Base-by-base conservation (phyloP, 2,113 vertebrate species). In the Rhynchopsitta pachyrhyncha region DNA sequence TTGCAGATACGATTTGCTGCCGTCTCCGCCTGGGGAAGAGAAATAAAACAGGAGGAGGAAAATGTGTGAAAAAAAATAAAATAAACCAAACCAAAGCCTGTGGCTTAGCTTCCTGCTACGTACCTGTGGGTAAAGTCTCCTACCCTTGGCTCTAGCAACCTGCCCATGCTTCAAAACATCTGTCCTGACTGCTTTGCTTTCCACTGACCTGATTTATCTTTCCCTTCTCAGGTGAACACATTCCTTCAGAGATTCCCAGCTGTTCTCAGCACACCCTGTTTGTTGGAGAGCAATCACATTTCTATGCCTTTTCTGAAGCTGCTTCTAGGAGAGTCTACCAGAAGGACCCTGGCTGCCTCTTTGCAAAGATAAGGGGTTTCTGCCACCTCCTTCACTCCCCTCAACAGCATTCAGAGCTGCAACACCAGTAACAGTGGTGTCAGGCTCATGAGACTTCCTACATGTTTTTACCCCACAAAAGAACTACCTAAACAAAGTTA, bases 1-100 rank as follows among this genome's bases (percentile, higher is more conserved):
- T 99, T 99, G 98, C 99, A 99, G 98, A 99, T 99, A 90, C 99
- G 98, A 98, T 99, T 99, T 97, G 99, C 99, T 92, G 99, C 99
- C 31, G 99, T 99, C 98, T 99, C 99, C 46, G 99, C 99, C 99
- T 99, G 97, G 86, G 5, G 70, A 97, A 74, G 84, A 95, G 70
- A 74, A 96, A 39, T 82, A 93, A 94, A 93, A 97, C 6, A 94
- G 31, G 78, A 77, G 79, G 57, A 71, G 52, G 33, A 27, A 62
- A 71, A 93, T 79, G 44, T 17, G 66, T 94, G 35, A 94, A 70
- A 84, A 83, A 89, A 87, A 50, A 55, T 25, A 17, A 4, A 4
- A 15, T 4, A 50, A 20, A 2, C 33, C 27, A 73, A 80, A 12
- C 41, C 52, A 85, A 84, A 91, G 59, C 42, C 70, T 87, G 47